These are phyloP conservation scores for Miichthys miiuy DNA, from an alignment of 2,797 vertebrate species.

Conservation along the genomic window DNA sequence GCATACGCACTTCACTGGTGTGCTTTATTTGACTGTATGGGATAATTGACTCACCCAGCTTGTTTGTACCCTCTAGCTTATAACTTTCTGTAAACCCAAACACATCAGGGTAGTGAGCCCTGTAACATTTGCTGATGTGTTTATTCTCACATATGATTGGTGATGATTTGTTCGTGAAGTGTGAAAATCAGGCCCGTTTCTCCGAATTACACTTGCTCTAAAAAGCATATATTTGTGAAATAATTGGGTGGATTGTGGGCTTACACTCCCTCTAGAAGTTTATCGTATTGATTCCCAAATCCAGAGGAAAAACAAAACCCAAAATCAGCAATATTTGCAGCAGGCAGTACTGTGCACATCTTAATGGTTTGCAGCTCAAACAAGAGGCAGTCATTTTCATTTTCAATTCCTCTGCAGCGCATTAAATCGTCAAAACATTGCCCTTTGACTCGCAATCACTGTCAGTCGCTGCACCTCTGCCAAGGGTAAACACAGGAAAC, in stretches of 20 bases:
- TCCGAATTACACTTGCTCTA: background rate
- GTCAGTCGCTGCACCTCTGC: background rate
- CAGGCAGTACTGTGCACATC: background rate
- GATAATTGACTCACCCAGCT: slow-evolving; percentile 53
- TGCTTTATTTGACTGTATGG: slow-evolving; percentile 50
- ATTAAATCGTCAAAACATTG: slow-evolving; percentile 20
- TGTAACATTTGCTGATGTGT: background rate
- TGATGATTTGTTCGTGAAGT: background rate
- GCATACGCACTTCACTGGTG: slow-evolving; percentile 2
- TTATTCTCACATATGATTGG: background rate
- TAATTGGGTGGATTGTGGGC: slow-evolving; percentile 15
- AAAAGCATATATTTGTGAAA: slow-evolving; percentile 19
- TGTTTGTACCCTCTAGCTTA: slow-evolving; percentile 27
- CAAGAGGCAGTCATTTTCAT: slow-evolving; percentile 8
- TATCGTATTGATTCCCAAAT: slow-evolving; percentile 6
- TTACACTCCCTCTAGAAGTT: background rate
- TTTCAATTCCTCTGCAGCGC: slow-evolving; percentile 2
- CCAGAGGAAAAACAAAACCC: background rate
- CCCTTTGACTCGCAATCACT: slow-evolving; percentile 17
- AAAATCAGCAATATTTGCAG: slow-evolving; percentile 11
- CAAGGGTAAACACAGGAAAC: slow-evolving; percentile 11
- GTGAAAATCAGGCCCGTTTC: slow-evolving; percentile 10
- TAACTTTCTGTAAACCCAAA: slow-evolving; percentile 2
- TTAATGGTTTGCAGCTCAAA: too few species aligned
- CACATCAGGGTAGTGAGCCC: background rate